phyloP scores from a whole-genome alignment of 2,797 vertebrate species.

The Rhyacichthys aspro region DNA sequence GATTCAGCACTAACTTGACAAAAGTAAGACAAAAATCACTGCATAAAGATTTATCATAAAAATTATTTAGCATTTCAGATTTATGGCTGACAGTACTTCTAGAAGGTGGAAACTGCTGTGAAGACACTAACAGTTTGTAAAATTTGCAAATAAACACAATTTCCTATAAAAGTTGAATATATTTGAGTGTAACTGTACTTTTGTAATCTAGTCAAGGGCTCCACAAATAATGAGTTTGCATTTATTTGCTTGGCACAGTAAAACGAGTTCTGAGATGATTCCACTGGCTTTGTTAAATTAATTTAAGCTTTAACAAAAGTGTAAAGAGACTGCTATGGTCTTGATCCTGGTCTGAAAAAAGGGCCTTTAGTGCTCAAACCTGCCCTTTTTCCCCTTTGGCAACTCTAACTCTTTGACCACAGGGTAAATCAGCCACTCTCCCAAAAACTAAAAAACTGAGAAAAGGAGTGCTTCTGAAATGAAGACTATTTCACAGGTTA shows the following conservation, averaged over 20 bases:
- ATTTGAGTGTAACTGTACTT: conserved; percentile 6
- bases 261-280: conserved; percentile 71
- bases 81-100: too few relatives aligned
- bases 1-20: too few relatives aligned
- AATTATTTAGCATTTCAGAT: too few relatives aligned
- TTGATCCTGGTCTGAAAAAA: conserved; percentile 38
- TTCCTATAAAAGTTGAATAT: background rate
- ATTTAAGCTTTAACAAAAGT: conserved; percentile 29
- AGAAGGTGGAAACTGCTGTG: too few relatives aligned
- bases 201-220: background rate
- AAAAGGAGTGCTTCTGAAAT: conserved; percentile 55
- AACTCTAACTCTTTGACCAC: conserved; percentile 53
- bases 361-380: conserved; percentile 22
- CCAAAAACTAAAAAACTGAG: conserved; percentile 22
- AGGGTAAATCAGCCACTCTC: conserved; percentile 20
- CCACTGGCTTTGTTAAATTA: conserved; percentile 58
- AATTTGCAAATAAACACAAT: background rate
- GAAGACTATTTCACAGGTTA: conserved; percentile 65
- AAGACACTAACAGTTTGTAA: too few relatives aligned
- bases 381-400: conserved; percentile 64
- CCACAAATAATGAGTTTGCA: conserved; percentile 14
- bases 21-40: too few relatives aligned
- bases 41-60: too few relatives aligned
- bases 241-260: conserved; percentile 37
- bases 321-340: conserved; percentile 38